Percentiles rank a stretch among this genome's conserved stretches.
Conservation (phyloP, 2,888 invertebrate genomes). For the Vesta saturnalis region DNA sequence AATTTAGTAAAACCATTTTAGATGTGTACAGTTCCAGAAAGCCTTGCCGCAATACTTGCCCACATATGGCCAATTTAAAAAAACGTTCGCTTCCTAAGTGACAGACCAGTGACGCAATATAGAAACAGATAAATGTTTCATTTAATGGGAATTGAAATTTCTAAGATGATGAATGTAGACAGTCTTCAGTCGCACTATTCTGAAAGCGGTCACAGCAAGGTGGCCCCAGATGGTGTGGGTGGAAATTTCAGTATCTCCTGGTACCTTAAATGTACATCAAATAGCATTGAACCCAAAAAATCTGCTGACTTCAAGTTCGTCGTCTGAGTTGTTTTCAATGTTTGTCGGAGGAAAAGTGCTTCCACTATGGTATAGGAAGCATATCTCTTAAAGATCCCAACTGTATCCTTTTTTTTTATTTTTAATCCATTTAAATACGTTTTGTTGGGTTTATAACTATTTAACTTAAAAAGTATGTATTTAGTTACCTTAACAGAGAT, state of each 20-base stretch:
- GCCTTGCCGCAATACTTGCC: slow-evolving; percentile 55
- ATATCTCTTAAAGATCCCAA: neutral
- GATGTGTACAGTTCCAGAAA: slow-evolving; percentile 27
- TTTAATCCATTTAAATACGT: neutral
- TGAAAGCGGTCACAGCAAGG: too few relatives aligned
- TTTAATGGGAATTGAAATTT: too few relatives aligned
- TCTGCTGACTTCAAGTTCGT: neutral
- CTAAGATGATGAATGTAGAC: neutral
- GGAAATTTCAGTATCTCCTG: slow-evolving; percentile 25
- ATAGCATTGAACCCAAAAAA: neutral
- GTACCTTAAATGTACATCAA: slow-evolving; percentile 12
- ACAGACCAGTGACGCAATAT: slow-evolving; percentile 53
- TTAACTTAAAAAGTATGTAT: neutral
- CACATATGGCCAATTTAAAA: slow-evolving; percentile 36
- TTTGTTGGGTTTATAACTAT: neutral
- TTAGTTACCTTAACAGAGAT: neutral
- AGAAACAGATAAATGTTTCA: slow-evolving; percentile 51
- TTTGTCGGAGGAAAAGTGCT: neutral
- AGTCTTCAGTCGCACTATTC: slow-evolving; percentile 48
- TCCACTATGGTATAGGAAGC: neutral
- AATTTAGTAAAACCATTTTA: neutral
- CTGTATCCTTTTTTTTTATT: neutral
- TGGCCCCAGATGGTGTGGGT: slow-evolving; percentile 53
- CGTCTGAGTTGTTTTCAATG: slow-evolving; percentile 4
- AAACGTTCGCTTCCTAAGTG: slow-evolving; percentile 32